Evolutionary conservation across 2,888 invertebrate genomes (phyloP).

Genomic region (Apamea crenata): DNA sequence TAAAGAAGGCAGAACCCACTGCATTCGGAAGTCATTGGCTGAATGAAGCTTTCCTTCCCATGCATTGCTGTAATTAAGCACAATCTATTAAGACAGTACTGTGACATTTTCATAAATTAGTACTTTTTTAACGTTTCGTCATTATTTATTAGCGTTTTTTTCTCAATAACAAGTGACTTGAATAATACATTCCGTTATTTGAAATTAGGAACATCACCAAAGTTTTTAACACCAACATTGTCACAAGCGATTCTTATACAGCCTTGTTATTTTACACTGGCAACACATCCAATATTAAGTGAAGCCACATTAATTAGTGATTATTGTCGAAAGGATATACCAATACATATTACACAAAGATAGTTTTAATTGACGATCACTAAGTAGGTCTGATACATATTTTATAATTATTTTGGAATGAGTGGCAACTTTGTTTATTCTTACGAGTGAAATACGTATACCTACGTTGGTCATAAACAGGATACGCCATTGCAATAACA

Average conservation of each 20-base stretch:
- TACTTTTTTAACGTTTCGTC: not conserved
- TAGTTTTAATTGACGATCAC: slow-evolving; percentile 63
- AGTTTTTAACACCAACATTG: slow-evolving; percentile 12
- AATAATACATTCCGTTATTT: slow-evolving; percentile 14
- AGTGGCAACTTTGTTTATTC: slow-evolving; percentile 26
- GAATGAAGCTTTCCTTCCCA: not conserved
- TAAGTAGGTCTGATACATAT: slow-evolving; percentile 38
- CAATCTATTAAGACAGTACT: not conserved
- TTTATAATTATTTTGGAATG: slow-evolving; percentile 18
- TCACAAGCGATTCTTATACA: slow-evolving; percentile 41
- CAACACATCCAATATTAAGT: slow-evolving; percentile 42
- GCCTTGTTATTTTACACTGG: slow-evolving; percentile 40
- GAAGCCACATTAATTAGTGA: slow-evolving; percentile 55
- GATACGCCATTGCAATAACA: slow-evolving; percentile 17
- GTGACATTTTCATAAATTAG: not conserved
- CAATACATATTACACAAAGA: slow-evolving; percentile 55
- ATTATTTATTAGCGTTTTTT: not conserved
- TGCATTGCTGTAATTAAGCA: not conserved
- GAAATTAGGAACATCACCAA: slow-evolving; percentile 48
- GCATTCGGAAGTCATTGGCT: not conserved
- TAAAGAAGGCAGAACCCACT: not conserved
- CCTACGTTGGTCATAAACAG: slow-evolving; percentile 23
- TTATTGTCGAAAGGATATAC: slow-evolving; percentile 65
- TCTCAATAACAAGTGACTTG: not conserved
- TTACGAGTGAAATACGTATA: slow-evolving; percentile 10